Evolutionary conservation across 2,113 vertebrate genomes (phyloP), one percentile per base, ranked within the genome.

Genomic region (Lathamus discolor): DNA sequence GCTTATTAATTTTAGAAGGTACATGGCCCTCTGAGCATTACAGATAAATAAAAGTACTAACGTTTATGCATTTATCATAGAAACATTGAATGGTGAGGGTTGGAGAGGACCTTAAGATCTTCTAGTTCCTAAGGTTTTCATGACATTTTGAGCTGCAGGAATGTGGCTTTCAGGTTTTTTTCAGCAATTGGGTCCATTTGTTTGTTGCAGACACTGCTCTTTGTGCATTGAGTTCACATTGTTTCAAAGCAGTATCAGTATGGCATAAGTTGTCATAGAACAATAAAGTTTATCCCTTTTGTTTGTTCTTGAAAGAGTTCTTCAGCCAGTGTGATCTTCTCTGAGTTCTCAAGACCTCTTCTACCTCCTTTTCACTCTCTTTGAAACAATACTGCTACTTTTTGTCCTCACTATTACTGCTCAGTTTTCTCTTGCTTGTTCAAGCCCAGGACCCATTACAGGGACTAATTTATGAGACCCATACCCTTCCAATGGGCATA

Each of bases 1-100:
- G 92, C 73, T 96, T 97, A 94, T 89, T 97, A 92, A 94, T 97
- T 97, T 96, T 94, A 92, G 78, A 93, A 94, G 83, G 57, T 52
- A 35, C 52, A 27, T 43, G 35, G 55, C 59, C 93, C 80, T 92
- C 77, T 74, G 37, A 92, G 29, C 73, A 69, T 93, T 93, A 82
- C 33, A 92, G 91, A 91, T 91, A 91, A 97, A 92, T 92, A 85
- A 29, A 7, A 37, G 10, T 77, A 91, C 79, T 90, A 88, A 29
- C 1, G 5, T 67, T 78, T 83, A 83, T 73, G 33, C 39, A 59
- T 95, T 83, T 83, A 81, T 59, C 57, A 35, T 35, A 59, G 33
- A 59, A 59, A 35, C 22, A 23, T 35, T n/a, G 57, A 59, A 59
- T 13, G 9, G 33, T 35, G 57, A 35, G 57, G 57, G 57, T 59